Evolutionary conservation across 2,888 invertebrate species (phyloP).

Genomic region (Dichetophora obliterata): DNA sequence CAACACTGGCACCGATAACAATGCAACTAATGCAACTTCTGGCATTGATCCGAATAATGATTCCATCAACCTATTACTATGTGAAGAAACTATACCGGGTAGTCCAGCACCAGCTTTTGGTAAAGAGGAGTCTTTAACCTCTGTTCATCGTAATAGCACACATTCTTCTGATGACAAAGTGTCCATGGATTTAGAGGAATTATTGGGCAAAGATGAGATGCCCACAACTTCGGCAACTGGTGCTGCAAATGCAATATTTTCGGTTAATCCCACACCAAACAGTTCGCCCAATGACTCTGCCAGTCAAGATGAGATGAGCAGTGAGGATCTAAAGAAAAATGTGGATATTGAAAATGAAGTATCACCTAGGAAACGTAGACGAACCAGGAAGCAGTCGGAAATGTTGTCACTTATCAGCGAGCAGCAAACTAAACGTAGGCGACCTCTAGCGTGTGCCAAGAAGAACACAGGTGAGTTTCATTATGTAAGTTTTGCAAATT

Average conservation of each 20-base stretch:
- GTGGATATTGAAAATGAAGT: slow-evolving; percentile 60
- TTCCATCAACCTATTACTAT: slow-evolving; percentile 81
- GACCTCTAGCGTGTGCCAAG: slow-evolving; percentile 56
- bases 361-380: slow-evolving; percentile 70
- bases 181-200: slow-evolving; percentile 26
- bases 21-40: neutral
- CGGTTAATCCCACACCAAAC: slow-evolving; percentile 58
- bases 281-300: slow-evolving; percentile 67
- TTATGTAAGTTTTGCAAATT: neutral
- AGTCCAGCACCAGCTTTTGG: slow-evolving; percentile 81
- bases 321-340: slow-evolving; percentile 66
- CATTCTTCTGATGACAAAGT: slow-evolving; percentile 3
- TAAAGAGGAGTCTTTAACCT: slow-evolving; percentile 45
- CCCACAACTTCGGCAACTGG: slow-evolving; percentile 25
- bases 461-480: slow-evolving; percentile 57
- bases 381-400: slow-evolving; percentile 71
- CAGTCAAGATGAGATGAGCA: slow-evolving; percentile 67
- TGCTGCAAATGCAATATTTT: neutral
- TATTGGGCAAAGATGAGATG: slow-evolving; percentile 34
- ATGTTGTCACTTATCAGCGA: slow-evolving; percentile 51
- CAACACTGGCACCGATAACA: neutral
- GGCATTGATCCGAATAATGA: slow-evolving; percentile 70
- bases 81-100: slow-evolving; percentile 92
- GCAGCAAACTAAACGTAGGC: slow-evolving; percentile 66
- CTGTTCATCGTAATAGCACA: neutral